Base-by-base conservation (phyloP, 2,113 vertebrate species). In the Gymnarchus niloticus region DNA sequence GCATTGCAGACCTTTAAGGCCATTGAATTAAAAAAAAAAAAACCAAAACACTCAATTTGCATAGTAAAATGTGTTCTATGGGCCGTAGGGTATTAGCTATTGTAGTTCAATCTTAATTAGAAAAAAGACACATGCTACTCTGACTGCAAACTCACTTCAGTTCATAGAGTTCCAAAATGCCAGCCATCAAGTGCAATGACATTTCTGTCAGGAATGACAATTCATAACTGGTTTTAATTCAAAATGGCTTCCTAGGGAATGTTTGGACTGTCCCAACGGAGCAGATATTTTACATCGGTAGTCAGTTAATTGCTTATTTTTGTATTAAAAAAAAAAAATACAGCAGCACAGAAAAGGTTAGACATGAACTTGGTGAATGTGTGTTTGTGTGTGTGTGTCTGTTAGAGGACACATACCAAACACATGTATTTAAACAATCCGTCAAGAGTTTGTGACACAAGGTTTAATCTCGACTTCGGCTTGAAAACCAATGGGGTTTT, bases 1-100 rank as follows among this genome's bases (percentile, higher is more conserved):
- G 76, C 21, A 78, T 78, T 78, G 23, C 23, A 19, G 76, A 78
- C 76, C 76, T 78, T 46, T 41, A 78, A 48, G 76, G 76, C 76
- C 44, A 78, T 2, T 73, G 65, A 73, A 73, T 73, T 73, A n/a
- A 44, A 48, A 78, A 77, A 78, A 78, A 37, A 78, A n/a, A n/a
- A n/a, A n/a, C n/a, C n/a, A n/a, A n/a, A n/a, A n/a, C 14, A 41
- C 44, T 48, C 41, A n/a, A 78, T 78, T 78, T 78, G 21, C 76
- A 78, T 78, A 78, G 46, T 78, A 78, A 78, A 78, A 78, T 78
- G 44, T 78, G 44, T 78, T 78, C 76, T 21, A n/a, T 78, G 44
- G 44, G 76, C 76, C 76, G 44, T 48, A 48, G 44, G 76, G 76
- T 78, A 48, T 78, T 78, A 78, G 44, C 23, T 78, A n/a, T n/a